A percentile compares a stretch with the other conserved stretches of the same genome.
Conservation (phyloP, 2,888 invertebrate genomes). For the Netelia virgata region DNA sequence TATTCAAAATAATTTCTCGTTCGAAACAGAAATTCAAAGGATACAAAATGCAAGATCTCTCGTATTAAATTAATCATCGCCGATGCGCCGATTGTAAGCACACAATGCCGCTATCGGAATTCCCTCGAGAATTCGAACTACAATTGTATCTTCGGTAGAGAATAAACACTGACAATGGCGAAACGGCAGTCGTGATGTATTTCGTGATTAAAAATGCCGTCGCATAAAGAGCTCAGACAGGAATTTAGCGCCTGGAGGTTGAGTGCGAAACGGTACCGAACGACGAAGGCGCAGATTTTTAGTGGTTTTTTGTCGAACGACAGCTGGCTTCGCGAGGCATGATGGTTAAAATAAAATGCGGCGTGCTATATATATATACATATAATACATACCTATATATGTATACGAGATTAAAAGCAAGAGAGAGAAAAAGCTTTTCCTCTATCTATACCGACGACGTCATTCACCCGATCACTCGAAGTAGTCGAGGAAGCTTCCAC, state of each 20-base stretch:
- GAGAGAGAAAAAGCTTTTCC: not conserved
- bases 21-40: too few relatives aligned
- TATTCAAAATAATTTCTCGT: too few relatives aligned
- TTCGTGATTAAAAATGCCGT: slow-evolving; percentile 68
- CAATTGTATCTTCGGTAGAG: slow-evolving; percentile 18
- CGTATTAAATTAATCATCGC: slow-evolving; percentile 28
- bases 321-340: slow-evolving; percentile 38
- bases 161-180: slow-evolving; percentile 67
- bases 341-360: slow-evolving; percentile 24
- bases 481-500: slow-evolving; percentile 25
- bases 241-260: slow-evolving; percentile 24
- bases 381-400: slow-evolving; percentile 5
- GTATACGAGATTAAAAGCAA: slow-evolving; percentile 26
- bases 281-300: slow-evolving; percentile 29
- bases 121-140: not conserved
- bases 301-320: slow-evolving; percentile 41
- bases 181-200: slow-evolving; percentile 51
- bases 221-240: slow-evolving; percentile 29
- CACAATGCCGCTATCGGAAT: slow-evolving; percentile 7
- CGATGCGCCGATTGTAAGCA: slow-evolving; percentile 16
- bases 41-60: too few relatives aligned
- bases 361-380: slow-evolving; percentile 21
- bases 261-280: slow-evolving; percentile 10
- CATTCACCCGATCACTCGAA: slow-evolving; percentile 47
- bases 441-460: slow-evolving; percentile 46